These are phyloP conservation scores for Neuroterus valhalla DNA, from an alignment of 1,140 invertebrate species.

Conservation along the genomic window DNA sequence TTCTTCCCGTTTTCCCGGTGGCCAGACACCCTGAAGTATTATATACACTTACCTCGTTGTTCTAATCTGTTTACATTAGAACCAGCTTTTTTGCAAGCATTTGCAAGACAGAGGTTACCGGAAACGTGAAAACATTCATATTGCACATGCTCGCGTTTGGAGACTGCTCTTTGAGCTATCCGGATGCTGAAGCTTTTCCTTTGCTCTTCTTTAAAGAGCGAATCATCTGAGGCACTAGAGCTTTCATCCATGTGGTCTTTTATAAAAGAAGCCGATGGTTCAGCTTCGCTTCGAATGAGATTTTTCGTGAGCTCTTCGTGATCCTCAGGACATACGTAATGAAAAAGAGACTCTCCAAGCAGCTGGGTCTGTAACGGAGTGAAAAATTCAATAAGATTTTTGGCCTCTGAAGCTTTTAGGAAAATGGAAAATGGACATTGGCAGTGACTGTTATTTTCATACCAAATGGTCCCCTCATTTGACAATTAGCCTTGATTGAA, in stretches of 20 bases:
- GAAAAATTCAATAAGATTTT: conserved; percentile 25
- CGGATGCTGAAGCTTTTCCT: conserved; percentile 78
- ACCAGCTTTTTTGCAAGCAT: conserved; percentile 55
- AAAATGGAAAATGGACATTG: no score
- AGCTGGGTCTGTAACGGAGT: conserved; percentile 82
- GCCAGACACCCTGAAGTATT: no score
- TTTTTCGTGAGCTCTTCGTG: conserved; percentile 82
- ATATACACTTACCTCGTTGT: conserved; percentile 53
- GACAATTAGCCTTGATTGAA: conserved; percentile 69
- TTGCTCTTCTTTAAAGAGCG: conserved; percentile 62
- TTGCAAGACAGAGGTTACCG: conserved; percentile 72
- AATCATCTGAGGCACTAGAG: conserved; percentile 64
- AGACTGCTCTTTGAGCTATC: conserved; percentile 74
- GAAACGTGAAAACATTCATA: conserved; percentile 77
- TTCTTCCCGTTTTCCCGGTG: no score
- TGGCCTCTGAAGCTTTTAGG: neutral
- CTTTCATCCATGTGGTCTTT: conserved; percentile 57
- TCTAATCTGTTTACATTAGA: conserved; percentile 42
- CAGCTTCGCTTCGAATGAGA: conserved; percentile 76
- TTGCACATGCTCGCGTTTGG: conserved; percentile 74
- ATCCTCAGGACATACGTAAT: conserved; percentile 86
- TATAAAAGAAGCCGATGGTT: conserved; percentile 51
- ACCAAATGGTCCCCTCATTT: conserved; percentile 58
- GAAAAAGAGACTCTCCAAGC: conserved; percentile 88
- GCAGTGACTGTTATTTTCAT: conserved; percentile 64